Base-by-base conservation (phyloP, 2,888 invertebrate species). In the Aphidius colemani region DNA sequence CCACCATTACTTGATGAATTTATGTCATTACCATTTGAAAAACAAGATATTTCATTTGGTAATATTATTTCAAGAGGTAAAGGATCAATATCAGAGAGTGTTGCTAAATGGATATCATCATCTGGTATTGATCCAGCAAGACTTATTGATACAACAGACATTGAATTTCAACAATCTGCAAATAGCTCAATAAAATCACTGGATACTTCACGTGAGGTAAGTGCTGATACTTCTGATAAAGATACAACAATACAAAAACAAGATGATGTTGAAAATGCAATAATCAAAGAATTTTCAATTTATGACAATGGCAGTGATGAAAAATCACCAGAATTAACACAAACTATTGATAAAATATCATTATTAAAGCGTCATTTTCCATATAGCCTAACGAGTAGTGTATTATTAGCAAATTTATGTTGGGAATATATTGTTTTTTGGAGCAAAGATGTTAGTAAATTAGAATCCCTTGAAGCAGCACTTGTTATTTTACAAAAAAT, bases 381-480 rank as follows among this genome's bases (percentile, higher is more conserved):
- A 0, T 89, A 93, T 71, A 96, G 95, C 79, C 85, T 95, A 61
- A 88, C 90, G 63, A 87, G 91, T 0, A 90, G 92, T 74, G 88
- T 91, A 48, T 84, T 97, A 49, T 84, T 96, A 57, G 89, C 92
- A 10, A 94, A 96, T 78, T 90, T 96, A 86, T 89, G 91, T 70
- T 96, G 96, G 96, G 96, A 96, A 80, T 95, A 93, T 78, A 89
- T 93, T 61, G 87, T 92, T 70, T 87, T 88, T 59, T 97, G 96
- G 96, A 92, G 93, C 76, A 93, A 91, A 79, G 88, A 91, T 70
- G 86, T 90, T 66, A 85, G 88, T 53, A 85, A 87, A 68, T 84
- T 91, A 6, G 84, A 86, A 10, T 85, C 88, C 72, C 85, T 96
- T 44, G 86, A 88, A 69, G 88, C 90, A n/a, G 89, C 92, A 0